Base-by-base conservation (phyloP, 2,888 invertebrate genomes). In the Eupithecia subfuscata region DNA sequence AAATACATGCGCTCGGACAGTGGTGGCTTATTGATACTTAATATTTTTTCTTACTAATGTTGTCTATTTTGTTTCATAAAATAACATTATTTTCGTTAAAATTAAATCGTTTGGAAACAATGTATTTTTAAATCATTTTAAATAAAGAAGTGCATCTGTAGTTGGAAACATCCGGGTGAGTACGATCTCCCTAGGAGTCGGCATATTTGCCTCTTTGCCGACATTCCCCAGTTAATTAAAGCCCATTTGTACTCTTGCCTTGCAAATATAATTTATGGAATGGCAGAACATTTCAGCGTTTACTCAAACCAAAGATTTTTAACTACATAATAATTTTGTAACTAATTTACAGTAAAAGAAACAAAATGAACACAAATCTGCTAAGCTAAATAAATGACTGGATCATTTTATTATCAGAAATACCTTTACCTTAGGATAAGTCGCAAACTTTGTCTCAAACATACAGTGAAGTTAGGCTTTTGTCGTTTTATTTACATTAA, bases 191-290 rank as follows among this genome's bases (percentile, higher is more conserved):
- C 80, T 84, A 89, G 89, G 88, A 90, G 89, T 86, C 82, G 85
- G 90, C 91, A 92, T 92, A 92, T 90, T 92, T 92, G 90, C 91
- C 91, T 88, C 90, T 91, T 90, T 87, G 86, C 88, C 90, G 88
- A 89, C 92, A 93, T 93, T 93, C 92, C 91, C 88, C 88, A 92
- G 92, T 93, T 94, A 94, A 94, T 94, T 94, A 92, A 93, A 93
- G 90, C 89, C 92, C 92, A 92, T 92, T 93, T 93, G 91, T 92
- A 92, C 89, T 91, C 90, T 45, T 91, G 92, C 92, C 92, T 92
- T 87, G 87, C 85, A 90, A 91, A 90, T 92, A 92, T 91, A 90
- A 93, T 92, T 93, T 92, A 90, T 91, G 87, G 89, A 91, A 91
- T 87, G 86, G 88, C 88, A 88, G 90, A 90, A 86, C 86, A 86